phyloP scores from a whole-genome alignment of 2,113 vertebrate genomes.

The Vimba vimba region DNA sequence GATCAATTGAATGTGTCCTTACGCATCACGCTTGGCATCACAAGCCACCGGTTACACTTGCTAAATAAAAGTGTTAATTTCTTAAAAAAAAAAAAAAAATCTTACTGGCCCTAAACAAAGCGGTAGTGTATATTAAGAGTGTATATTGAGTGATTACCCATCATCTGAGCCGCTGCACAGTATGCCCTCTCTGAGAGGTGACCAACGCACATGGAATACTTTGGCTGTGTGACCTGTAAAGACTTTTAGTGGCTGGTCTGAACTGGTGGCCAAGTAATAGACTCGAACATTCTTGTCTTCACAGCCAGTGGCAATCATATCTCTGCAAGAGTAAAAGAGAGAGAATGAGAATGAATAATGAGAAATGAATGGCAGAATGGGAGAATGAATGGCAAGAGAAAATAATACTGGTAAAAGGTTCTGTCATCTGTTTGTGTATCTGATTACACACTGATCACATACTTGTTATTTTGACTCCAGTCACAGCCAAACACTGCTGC shows the following conservation, averaged over 20 bases:
- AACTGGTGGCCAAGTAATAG: conserved; percentile 96
- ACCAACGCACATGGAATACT: conserved; percentile 97
- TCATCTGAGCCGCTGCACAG: conserved; percentile 98
- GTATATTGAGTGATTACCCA: conserved; percentile 74
- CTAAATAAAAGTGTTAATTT: background rate
- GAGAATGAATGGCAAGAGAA: too few species aligned
- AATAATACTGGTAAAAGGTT: background rate
- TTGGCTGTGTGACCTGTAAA: conserved; percentile 93
- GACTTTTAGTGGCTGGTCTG: conserved; percentile 93
- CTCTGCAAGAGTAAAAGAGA: conserved; percentile 72
- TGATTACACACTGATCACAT: conserved; percentile 61
- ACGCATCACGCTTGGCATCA: too few species aligned
- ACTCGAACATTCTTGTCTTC: conserved; percentile 96
- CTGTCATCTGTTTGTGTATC: too few species aligned
- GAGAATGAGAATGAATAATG: background rate
- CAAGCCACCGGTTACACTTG: background rate
- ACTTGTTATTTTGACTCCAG: conserved; percentile 99
- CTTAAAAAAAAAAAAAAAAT: background rate
- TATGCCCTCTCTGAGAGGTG: conserved; percentile 94
- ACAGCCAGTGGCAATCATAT: conserved; percentile 98
- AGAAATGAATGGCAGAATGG: too few species aligned
- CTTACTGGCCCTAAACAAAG: background rate
- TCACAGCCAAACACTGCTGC: conserved; percentile 97
- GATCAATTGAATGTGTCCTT: background rate
- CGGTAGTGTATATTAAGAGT: background rate